Base-by-base conservation (phyloP, 2,888 invertebrate species). In the Cryptophagus acutangulus region DNA sequence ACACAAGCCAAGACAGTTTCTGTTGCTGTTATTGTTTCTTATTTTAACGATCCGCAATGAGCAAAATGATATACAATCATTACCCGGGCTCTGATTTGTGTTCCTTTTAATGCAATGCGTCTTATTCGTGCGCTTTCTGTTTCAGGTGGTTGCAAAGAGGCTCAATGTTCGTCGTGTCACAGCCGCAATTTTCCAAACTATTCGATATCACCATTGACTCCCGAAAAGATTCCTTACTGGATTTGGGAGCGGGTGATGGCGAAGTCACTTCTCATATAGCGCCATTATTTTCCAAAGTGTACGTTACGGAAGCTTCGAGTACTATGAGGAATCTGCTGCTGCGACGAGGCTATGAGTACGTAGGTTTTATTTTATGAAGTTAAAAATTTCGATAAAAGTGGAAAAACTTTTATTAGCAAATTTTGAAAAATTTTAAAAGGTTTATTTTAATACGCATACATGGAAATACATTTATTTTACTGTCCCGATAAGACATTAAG, bases 221-320 rank as follows among this genome's bases (percentile, higher is more conserved):
- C 12, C 73, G 71, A 55, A 62, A 63, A 29, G 62, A 74, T 38
- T 71, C 78, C 5, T 62, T 85, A 28, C 74, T 95, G 33, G 95
- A 96, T 72, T 76, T 96, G 38, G 96, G 96, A 31, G 95, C 96
- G 2, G 96, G 96, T 1, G 96, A 97, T 72, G 97, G 97, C 0
- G 85, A 87, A 61, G 92, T 95, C 36, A 95, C 95, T 26, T 74
- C 82, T 12, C 78, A 84, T 43, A 79, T 95, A 70, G 79, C 84
- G 0, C 75, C 78, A 36, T 77, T 87, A 46, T 92, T 86, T 71
- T 66, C 74, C 3, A 72, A 77, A 38, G 80, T 87, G 30, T 90
- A 85, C 69, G 91, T 86, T 38, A 97, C 96, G 0, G 97, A 97
- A 71, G 84, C 93, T 50, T 95, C 95, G 1, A 75, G 76, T 38